Evolutionary conservation across 1,140 invertebrate genomes (phyloP).

Genomic region (Ips nitidus): DNA sequence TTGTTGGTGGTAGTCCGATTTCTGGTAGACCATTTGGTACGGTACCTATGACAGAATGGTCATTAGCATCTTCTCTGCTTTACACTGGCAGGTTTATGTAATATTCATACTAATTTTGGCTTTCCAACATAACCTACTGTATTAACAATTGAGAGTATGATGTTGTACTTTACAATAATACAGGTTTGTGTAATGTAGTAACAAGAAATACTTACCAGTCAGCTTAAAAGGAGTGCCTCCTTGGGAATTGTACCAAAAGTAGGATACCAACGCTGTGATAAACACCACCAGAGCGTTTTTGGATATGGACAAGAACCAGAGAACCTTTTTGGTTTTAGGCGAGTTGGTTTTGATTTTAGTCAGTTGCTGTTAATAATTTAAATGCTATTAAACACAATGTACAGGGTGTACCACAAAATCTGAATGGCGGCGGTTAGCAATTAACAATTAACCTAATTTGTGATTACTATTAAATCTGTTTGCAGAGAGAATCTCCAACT

Average conservation of each 20-base stretch:
- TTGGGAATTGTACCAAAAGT: constrained; percentile 51
- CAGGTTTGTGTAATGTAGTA: background rate
- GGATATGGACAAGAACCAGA: constrained; percentile 75
- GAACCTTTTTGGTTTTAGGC: constrained; percentile 54
- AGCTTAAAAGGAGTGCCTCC: constrained; percentile 57
- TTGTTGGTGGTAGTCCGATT: constrained; percentile 54
- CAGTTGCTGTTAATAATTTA: constrained; percentile 58
- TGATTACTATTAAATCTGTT: too few relatives aligned
- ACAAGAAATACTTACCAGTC: constrained; percentile 51
- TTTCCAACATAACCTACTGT: background rate
- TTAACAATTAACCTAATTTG: too few relatives aligned
- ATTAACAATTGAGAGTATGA: background rate
- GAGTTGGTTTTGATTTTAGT: constrained; percentile 61
- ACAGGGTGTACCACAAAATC: too few relatives aligned
- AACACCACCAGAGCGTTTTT: constrained; percentile 80
- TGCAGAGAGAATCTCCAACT: too few relatives aligned
- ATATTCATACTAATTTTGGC: too few relatives aligned
- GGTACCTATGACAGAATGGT: constrained; percentile 8
- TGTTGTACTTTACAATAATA: background rate
- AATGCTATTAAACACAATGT: background rate
- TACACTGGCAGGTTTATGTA: too few relatives aligned
- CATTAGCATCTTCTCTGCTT: too few relatives aligned
- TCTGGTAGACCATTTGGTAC: constrained; percentile 38
- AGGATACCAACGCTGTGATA: constrained; percentile 65
- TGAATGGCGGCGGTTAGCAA: too few relatives aligned